These are phyloP conservation scores for Chromoteleia sp. DNA, from an alignment of 2,888 invertebrate species.

Conservation along the genomic window DNA sequence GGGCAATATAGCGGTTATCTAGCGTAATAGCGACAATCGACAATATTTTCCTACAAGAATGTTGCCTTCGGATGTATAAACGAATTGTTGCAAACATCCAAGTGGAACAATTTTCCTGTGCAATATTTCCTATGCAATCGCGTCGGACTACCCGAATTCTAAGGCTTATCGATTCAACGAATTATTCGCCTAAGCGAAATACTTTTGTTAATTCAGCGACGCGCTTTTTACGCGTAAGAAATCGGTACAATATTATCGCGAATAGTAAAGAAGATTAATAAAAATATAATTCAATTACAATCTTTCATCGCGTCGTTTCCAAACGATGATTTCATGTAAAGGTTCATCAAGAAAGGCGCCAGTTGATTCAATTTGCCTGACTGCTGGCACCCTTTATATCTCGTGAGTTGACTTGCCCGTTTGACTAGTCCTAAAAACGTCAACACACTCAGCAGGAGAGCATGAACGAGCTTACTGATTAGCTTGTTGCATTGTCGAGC, in stretches of 20 bases:
- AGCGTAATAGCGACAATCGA: constrained; percentile 80
- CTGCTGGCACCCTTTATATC: constrained; percentile 69
- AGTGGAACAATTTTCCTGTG: too few relatives aligned
- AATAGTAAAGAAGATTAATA: neutral
- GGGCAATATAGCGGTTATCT: constrained; percentile 76
- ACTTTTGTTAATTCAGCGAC: too few relatives aligned
- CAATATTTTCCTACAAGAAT: constrained; percentile 65
- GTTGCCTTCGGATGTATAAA: constrained; percentile 51
- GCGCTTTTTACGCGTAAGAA: too few relatives aligned
- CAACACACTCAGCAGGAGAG: constrained; percentile 74
- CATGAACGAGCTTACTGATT: constrained; percentile 71
- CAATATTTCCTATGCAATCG: too few relatives aligned
- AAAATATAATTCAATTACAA: constrained; percentile 39
- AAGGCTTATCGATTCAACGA: too few relatives aligned
- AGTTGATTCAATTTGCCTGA: constrained; percentile 72
- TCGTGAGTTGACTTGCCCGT: constrained; percentile 62
- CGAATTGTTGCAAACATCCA: neutral
- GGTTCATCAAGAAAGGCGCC: constrained; percentile 67
- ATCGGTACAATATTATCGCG: too few relatives aligned
- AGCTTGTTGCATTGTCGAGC: constrained; percentile 69
- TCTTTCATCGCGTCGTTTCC: constrained; percentile 41
- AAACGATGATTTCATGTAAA: constrained; percentile 66
- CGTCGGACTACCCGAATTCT: too few relatives aligned
- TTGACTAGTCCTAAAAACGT: constrained; percentile 74
- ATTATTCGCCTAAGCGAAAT: too few relatives aligned